Base-by-base conservation (phyloP, 2,797 vertebrate genomes). In the Malurus leucopterus region DNA sequence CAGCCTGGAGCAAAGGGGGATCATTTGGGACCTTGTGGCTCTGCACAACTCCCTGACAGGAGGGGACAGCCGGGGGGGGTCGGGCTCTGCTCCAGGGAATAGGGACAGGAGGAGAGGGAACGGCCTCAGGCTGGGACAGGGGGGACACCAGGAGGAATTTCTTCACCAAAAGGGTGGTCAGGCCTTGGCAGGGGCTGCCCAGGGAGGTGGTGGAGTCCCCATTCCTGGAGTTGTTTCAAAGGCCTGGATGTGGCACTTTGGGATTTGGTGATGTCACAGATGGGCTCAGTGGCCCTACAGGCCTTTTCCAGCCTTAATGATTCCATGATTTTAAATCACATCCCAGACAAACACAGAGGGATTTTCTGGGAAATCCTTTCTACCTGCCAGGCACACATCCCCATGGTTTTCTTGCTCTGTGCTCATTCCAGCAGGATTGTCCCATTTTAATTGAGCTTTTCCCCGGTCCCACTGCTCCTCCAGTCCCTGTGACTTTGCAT, bases 81-180 rank as follows among this genome's bases (percentile, higher is more conserved):
- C 1, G 0, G 16, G 38, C 5, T 80, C 1, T 74, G 17, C 27
- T 54, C 2, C 61, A 71, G 58, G 57, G 59, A 47, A 64, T 50
- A 64, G 55, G 29, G 76, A 54, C 23, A 68, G 55, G 30, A 61
- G 21, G 1, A 67, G 54, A 73, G 41, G 49, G 30, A 38, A 63
- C 0, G 0, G 43, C 57, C 30, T 14, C 38, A 69, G 7, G n/a
- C 44, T 81, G 43, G 8, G 15, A n/a, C 23, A 21, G 20, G 43
- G 23, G 32, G 70, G 38, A 7, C 18, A 81, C 0, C 6, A 50
- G 47, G 1, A 62, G 2, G 44, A 3, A 62, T 62, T 43, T 74
- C 29, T 11, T 9, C 38, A 29, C 21, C 11, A 24, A 23, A 62
- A 40, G 7, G 7, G 4, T 26, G 29, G 8, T 8, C 38, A 72